Base-by-base conservation (phyloP, 1,140 invertebrate species). In the Calliphora vicina region DNA sequence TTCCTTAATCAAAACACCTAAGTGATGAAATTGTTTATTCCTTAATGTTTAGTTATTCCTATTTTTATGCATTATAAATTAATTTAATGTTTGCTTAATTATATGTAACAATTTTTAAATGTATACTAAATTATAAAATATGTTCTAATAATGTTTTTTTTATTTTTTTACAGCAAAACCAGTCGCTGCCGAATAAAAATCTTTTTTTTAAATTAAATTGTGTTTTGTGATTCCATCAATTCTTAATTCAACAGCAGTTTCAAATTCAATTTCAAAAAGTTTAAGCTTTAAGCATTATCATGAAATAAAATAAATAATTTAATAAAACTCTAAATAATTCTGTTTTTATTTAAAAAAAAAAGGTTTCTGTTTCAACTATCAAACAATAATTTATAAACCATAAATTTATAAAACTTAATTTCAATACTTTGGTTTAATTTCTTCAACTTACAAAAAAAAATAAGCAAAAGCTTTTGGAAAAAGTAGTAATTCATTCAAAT, bases 231-330 rank as follows among this genome's bases (percentile, higher is more conserved):
- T 67, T 67, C 61, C 61, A 67, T 67, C n/a, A 67, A 67, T 67
- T 67, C 61, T 67, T 67, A 67, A 67, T 67, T 67, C 61, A 67
- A 67, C 61, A 67, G 61, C 61, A 67, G 23, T 67, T 67, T 57
- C 9, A 67, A 23, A 67, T 50, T 50, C 12, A 50, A 50, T 50
- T 50, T 17, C 1, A 67, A 67, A 67, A 67, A 20, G n/a, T 67
- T 20, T 23, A 67, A 67, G 20, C 61, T 23, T 25, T 67, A 25
- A 67, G 61, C 61, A n/a, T 23, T 25, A 67, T 20, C 25, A 25
- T 67, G 61, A 67, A 67, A 23, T 67, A 67, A 67, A 67, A 23
- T 23, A 67, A 23, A 67, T 12, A 25, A 57, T 17, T 67, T 25
- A 67, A 23, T 10, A 67, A 23, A 67, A 67, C 61, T 17, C 0